Evolutionary conservation across 1,140 invertebrate species (phyloP), one percentile per base, ranked within the genome.

Genomic region (Calephelis nemesis): DNA sequence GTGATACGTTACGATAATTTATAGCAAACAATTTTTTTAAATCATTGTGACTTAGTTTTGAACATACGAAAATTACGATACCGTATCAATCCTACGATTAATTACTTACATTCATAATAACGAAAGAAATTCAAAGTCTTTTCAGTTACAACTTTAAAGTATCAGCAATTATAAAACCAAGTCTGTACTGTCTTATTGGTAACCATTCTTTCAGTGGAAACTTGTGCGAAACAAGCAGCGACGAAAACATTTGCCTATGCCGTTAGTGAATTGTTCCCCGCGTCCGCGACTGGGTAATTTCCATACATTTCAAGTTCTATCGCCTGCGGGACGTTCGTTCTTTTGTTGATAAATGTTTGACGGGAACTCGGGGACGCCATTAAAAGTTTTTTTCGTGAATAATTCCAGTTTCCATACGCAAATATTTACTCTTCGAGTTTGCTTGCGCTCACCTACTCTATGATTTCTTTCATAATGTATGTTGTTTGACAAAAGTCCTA

Each of bases 341-440:
- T 91, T 90, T 91, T 91, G 89, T 91, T 91, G 89, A 91, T 91
- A 91, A 91, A 91, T 91, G 89, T 91, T 91, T 91, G 89, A 91
- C 89, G 89, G 89, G 83, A 91, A 89, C 89, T 90, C 83, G 84
- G 87, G 86, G 89, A 91, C 87, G 89, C 89, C 89, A 91, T 91
- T 91, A 91, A 91, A 91, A 91, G 89, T 91, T 91, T 91, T 74
- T 91, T 91, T 90, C 87, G 88, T 91, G 88, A 91, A 91, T 91
- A 89, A 91, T 89, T 89, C 82, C 85, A 90, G 89, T 91, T 91
- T 91, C 90, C 89, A 91, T 88, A 88, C 87, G 87, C 89, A 91
- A 91, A 91, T 91, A 88, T 91, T 91, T 91, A 90, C 87, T 89
- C 80, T 83, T 83, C 64, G 84, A 89, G 84, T 91, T 89, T 89